These are phyloP conservation scores for Drosophila helvetica DNA, from an alignment of 2,888 invertebrate genomes.

Conservation along the genomic window DNA sequence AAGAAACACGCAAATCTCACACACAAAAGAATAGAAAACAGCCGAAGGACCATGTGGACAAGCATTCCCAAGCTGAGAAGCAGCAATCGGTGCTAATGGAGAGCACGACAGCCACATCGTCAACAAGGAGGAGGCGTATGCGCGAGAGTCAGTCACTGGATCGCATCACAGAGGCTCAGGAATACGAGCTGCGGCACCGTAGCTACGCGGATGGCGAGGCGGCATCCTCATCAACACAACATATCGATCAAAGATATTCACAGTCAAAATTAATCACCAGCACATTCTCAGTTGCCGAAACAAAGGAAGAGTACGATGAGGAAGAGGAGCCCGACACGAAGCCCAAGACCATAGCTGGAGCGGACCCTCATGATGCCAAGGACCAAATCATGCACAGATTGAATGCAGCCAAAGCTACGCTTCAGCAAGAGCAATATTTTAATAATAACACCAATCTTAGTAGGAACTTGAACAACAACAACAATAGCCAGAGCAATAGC, in stretches of 20 bases:
- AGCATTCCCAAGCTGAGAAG: constrained; percentile 72
- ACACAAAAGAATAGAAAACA: constrained; percentile 76
- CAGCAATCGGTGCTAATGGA: constrained; percentile 49
- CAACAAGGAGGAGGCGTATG: constrained; percentile 85
- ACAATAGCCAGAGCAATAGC: constrained; percentile 28
- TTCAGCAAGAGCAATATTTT: constrained; percentile 71
- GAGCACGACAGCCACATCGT: constrained; percentile 16
- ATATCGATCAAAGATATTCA: constrained; percentile 78
- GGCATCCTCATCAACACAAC: constrained; percentile 51
- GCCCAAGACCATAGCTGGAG: constrained; percentile 20
- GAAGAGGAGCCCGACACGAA: constrained; percentile 12
- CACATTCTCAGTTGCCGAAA: constrained; percentile 79
- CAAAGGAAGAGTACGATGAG: constrained; percentile 75
- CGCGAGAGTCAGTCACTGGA: constrained; percentile 93
- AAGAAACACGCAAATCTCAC: constrained; percentile 80
- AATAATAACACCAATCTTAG: constrained; percentile 62
- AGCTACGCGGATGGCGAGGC: constrained; percentile 49
- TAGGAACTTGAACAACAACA: constrained; percentile 49
- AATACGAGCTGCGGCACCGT: constrained; percentile 84
- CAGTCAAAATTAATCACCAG: constrained; percentile 74
- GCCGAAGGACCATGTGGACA: constrained; percentile 74
- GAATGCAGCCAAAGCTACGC: constrained; percentile 71
- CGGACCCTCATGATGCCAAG: constrained; percentile 46
- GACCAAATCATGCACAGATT: constrained; percentile 70
- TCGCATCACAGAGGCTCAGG: constrained; percentile 93